phyloP scores from a whole-genome alignment of 2,888 invertebrate genomes.

The Spilarctia lutea region DNA sequence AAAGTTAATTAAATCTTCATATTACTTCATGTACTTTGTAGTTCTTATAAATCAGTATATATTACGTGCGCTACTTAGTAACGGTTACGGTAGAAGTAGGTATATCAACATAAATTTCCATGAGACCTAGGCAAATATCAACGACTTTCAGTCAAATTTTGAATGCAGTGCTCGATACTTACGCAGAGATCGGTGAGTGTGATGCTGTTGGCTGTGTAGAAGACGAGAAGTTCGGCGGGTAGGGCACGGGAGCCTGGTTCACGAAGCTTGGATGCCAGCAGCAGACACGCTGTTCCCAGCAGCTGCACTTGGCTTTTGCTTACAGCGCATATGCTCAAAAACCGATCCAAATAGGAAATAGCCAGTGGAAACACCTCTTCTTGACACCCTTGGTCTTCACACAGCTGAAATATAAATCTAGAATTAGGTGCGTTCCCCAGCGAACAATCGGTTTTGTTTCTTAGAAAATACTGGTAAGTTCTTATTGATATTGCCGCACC shows the following conservation, averaged over 20 bases:
- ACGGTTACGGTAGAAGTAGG: neutral
- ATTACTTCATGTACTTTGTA: conserved; percentile 4
- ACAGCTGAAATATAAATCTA: conserved; percentile 89
- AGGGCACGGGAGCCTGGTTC: conserved; percentile 92
- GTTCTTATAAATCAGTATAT: neutral
- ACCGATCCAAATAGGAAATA: conserved; percentile 97
- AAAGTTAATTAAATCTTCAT: conserved; percentile 67
- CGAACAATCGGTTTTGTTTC: conserved; percentile 41
- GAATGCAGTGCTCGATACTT: conserved; percentile 79
- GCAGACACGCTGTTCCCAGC: conserved; percentile 95
- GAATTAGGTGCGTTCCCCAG: conserved; percentile 35
- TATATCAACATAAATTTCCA: conserved; percentile 24
- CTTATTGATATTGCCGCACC: conserved; percentile 60
- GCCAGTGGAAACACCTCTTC: conserved; percentile 97
- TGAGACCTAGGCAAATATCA: neutral
- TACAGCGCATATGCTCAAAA: conserved; percentile 94
- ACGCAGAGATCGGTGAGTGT: conserved; percentile 95
- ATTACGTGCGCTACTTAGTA: neutral
- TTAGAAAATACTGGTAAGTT: conserved; percentile 47
- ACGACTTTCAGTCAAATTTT: neutral
- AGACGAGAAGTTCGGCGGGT: conserved; percentile 93
- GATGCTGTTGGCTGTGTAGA: conserved; percentile 98
- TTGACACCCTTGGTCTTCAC: conserved; percentile 96
- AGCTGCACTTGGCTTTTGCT: conserved; percentile 96
- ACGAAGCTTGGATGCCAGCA: conserved; percentile 97